Base-by-base conservation (phyloP, 2,888 invertebrate genomes). In the Blastobasis adustella region DNA sequence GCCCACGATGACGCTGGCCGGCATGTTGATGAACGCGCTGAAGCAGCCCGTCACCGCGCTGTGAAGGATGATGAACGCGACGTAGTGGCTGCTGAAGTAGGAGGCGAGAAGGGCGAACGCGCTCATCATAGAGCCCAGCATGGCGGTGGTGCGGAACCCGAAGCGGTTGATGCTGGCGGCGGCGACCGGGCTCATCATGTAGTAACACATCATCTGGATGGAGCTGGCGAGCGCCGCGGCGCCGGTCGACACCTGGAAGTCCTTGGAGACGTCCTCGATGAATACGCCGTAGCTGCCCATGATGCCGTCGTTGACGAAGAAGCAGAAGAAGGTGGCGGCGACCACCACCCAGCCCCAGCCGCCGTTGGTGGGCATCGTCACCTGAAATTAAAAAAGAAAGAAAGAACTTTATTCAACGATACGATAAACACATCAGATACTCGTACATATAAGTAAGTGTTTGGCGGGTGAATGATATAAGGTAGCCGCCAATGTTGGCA, bases 131-230 rank as follows among this genome's bases (percentile, higher is more conserved):
- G 83, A 73, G 49, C 87, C 87, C 43, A 68, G 61, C 86, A 87
- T 85, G 23, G 65, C 62, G 61, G 79, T 73, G 6, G 78, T 74
- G 58, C 87, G 69, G 61, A 87, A 87, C 47, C 87, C 87, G 67
- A 79, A 86, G 46, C 85, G 72, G 58, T 87, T 87, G 45, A 87
- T 82, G 52, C 81, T 72, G 10, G 85, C 85, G 38, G 87, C 82
- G 10, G 71, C 75, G 42, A 87, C 45, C 37, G 87, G 87, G 0
- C 79, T 77, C 41, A 61, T 67, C 23, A 77, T 58, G 53, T 76
- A 82, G 61, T 86, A 87, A 49, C 86, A 54, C 40, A 82, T 73
- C 42, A 81, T 54, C 47, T 81, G 72, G 50, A 86, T 61, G 43
- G 87, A 86, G 63, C 82, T 86, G 9, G 79, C 61, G 38, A 87